Percentiles rank a stretch among this genome's conserved stretches.
These are phyloP conservation scores for Danionella cerebrum DNA, from an alignment of 2,113 vertebrate genomes.

Conservation along the genomic window DNA sequence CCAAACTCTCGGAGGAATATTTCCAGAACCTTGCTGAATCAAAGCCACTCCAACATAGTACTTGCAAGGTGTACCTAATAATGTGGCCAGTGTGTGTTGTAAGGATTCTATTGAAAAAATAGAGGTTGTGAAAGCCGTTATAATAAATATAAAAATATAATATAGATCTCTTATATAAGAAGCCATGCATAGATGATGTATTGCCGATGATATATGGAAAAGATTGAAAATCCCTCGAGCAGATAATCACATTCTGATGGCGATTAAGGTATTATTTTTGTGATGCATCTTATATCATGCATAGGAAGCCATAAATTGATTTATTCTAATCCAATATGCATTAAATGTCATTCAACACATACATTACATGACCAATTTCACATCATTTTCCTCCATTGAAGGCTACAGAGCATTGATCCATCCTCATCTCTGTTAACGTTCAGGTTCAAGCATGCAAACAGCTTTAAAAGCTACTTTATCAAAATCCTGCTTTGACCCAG, in stretches of 20 bases:
- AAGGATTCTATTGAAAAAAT: no score
- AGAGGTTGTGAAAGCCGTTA: no score
- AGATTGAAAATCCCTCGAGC: not conserved
- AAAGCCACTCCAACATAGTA: no score
- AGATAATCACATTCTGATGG: not conserved
- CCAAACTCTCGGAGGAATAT: no score
- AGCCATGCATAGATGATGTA: not conserved
- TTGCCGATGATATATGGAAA: not conserved
- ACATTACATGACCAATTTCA: not conserved
- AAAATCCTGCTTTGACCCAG: slow-evolving; percentile 30
- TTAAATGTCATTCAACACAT: not conserved
- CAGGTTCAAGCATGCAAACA: not conserved
- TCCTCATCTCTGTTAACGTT: not conserved
- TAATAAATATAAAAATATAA: no score
- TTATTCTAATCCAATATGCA: not conserved
- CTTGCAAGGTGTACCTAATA: no score
- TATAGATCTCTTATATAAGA: not conserved
- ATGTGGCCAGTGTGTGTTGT: no score
- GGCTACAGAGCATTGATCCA: not conserved
- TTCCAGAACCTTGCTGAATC: no score
- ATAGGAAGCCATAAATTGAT: slow-evolving; percentile 6
- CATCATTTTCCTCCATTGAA: not conserved
- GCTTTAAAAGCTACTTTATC: slow-evolving; percentile 31
- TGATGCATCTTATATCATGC: not conserved
- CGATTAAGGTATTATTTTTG: not conserved